Conservation (phyloP, 1,140 invertebrate genomes). For the Cepaea nemoralis region DNA sequence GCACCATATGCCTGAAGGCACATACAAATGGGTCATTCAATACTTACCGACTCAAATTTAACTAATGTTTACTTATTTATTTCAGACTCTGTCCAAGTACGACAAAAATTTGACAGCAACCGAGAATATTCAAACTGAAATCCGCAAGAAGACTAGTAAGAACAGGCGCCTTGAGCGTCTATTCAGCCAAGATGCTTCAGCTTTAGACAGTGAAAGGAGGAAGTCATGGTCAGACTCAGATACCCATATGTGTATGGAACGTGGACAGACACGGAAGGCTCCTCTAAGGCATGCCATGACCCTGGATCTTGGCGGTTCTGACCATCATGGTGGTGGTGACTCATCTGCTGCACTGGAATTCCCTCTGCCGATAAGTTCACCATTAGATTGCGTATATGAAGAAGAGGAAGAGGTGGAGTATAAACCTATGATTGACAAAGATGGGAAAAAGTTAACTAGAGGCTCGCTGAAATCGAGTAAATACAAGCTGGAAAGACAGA, state of each 20-base stretch:
- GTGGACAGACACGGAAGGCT: neutral
- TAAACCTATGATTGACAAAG: conserved; percentile 1
- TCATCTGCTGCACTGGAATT: neutral
- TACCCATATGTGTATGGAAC: neutral
- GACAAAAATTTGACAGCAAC: conserved; percentile 31
- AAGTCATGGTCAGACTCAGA: conserved; percentile 21
- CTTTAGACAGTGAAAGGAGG: neutral
- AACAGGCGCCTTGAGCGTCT: conserved; percentile 19
- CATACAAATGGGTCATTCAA: neutral
- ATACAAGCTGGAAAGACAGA: conserved; percentile 27
- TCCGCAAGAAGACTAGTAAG: conserved; percentile 19
- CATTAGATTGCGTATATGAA: conserved; percentile 7
- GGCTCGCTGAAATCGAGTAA: neutral
- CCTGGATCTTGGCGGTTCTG: neutral
- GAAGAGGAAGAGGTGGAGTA: conserved; percentile 15
- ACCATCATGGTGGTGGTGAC: neutral
- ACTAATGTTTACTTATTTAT: neutral
- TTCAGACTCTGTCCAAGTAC: conserved; percentile 9
- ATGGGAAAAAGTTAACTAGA: neutral
- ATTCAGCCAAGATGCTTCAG: conserved; percentile 1
- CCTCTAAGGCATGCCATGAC: conserved; percentile 28
- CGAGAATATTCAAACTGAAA: conserved; percentile 21
- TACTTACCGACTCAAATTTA: no score
- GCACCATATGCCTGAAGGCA: no score
- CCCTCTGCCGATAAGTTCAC: neutral